Conservation (phyloP, 2,113 vertebrate genomes). For the Malurus melanocephalus region DNA sequence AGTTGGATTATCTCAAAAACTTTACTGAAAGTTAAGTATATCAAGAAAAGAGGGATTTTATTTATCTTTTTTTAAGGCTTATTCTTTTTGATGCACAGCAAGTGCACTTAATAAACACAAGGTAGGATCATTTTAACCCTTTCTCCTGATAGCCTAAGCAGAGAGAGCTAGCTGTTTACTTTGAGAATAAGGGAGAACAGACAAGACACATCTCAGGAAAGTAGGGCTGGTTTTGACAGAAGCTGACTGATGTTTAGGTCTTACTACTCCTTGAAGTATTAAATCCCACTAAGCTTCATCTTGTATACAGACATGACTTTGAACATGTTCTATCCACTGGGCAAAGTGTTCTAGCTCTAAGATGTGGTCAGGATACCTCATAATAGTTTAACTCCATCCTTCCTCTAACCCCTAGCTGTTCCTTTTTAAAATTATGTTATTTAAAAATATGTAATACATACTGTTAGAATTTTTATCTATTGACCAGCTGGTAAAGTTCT, state of each 20-base stretch:
- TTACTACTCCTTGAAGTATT: not conserved
- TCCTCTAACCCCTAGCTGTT: not conserved
- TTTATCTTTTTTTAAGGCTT: not conserved
- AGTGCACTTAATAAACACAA: not conserved
- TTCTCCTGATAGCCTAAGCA: not conserved
- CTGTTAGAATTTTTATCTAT: not conserved
- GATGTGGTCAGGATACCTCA: not conserved
- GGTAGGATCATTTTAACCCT: not conserved
- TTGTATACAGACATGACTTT: not conserved
- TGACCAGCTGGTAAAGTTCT: not conserved
- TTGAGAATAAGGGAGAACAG: not conserved
- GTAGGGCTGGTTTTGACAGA: not conserved
- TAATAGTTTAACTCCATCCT: not conserved
- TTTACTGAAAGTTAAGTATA: not conserved
- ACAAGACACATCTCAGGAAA: not conserved
- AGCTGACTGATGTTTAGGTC: not conserved
- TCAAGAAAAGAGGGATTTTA: not conserved
- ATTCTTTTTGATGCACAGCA: conserved; percentile 7
- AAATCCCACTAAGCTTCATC: not conserved
- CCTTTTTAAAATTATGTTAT: not conserved
- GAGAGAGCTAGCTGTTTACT: not conserved
- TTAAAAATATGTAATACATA: not conserved
- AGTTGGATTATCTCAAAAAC: not conserved
- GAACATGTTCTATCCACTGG: not conserved
- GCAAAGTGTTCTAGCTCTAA: not conserved